phyloP scores from a whole-genome alignment of 2,888 invertebrate species.

The Andrena hattorfiana region DNA sequence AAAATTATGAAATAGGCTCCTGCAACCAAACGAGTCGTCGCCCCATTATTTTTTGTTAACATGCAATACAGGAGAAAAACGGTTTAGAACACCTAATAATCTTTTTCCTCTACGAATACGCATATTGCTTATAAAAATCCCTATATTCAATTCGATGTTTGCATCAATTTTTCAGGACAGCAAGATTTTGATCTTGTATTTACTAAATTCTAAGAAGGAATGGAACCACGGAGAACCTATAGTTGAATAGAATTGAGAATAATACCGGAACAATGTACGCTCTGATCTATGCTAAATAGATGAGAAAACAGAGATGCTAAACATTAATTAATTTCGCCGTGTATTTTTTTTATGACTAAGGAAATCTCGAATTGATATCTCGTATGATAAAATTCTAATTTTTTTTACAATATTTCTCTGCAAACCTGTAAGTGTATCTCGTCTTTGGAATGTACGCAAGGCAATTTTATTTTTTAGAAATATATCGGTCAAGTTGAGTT shows the following conservation, averaged over 20 bases:
- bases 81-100: constrained; percentile 52
- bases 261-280: constrained; percentile 26
- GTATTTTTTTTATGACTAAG: background rate
- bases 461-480: background rate
- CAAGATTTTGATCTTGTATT: background rate
- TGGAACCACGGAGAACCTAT: constrained; percentile 17
- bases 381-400: constrained; percentile 9
- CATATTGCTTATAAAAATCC: constrained; percentile 14
- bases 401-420: constrained; percentile 21
- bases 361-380: constrained; percentile 13
- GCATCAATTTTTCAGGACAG: background rate
- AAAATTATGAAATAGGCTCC: constrained; percentile 85
- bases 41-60: constrained; percentile 83
- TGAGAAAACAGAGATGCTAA: constrained; percentile 13
- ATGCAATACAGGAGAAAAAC: constrained; percentile 77
- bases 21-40: constrained; percentile 84
- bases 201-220: constrained; percentile 21
- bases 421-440: constrained; percentile 45
- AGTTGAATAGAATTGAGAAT: constrained; percentile 31
- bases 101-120: constrained; percentile 20
- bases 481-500: background rate
- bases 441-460: background rate
- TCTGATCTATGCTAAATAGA: constrained; percentile 20
- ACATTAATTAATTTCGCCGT: background rate
- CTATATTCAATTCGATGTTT: constrained; percentile 1